phyloP scores from a whole-genome alignment of 1,140 invertebrate genomes.

The Linepithema humile region DNA sequence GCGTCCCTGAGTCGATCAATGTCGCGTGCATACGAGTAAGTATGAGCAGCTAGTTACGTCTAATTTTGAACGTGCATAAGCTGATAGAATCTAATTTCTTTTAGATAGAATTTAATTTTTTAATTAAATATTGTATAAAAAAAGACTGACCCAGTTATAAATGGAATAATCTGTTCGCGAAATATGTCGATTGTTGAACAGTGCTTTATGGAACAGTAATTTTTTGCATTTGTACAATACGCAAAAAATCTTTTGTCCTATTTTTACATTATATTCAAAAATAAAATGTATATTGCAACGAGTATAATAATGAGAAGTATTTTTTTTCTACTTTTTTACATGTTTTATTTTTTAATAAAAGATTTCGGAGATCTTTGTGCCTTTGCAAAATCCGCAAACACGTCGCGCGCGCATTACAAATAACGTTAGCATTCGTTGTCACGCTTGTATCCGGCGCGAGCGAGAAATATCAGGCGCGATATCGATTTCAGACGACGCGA shows the following conservation, averaged over 20 bases:
- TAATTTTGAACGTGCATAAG: neutral
- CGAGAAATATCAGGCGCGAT: slow-evolving; percentile 42
- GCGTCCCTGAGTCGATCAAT: slow-evolving; percentile 36
- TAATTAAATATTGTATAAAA: neutral
- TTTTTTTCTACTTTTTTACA: too few relatives aligned
- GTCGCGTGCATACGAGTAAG: slow-evolving; percentile 38
- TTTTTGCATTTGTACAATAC: neutral
- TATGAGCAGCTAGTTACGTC: neutral
- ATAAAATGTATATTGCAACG: neutral
- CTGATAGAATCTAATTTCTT: too few relatives aligned
- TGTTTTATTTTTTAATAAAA: neutral
- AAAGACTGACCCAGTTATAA: neutral
- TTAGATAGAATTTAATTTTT: slow-evolving; percentile 1
- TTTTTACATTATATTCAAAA: neutral
- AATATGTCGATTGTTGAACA: neutral
- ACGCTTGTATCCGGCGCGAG: slow-evolving; percentile 8
- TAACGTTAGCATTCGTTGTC: slow-evolving; percentile 38
- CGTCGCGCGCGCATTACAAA: neutral
- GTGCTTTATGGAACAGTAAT: neutral
- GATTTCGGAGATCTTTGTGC: neutral
- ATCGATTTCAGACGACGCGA: slow-evolving; percentile 47
- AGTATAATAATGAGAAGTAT: neutral
- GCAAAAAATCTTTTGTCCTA: neutral
- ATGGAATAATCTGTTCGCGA: neutral
- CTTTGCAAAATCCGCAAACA: neutral